Evolutionary conservation across 2,888 invertebrate species (phyloP).

Genomic region (Pristionchus maxplancki): DNA sequence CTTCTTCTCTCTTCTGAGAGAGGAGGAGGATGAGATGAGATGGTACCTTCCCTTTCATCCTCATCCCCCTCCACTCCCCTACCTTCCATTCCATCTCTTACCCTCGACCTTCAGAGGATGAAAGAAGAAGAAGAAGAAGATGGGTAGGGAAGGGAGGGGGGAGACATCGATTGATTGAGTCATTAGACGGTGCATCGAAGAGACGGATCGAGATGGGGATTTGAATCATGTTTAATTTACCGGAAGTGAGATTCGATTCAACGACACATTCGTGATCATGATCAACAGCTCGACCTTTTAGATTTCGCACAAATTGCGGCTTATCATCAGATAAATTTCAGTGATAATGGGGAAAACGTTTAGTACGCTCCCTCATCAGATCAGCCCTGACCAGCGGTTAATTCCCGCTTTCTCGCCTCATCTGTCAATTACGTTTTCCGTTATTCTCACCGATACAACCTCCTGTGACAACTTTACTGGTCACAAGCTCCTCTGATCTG

Average conservation of each 20-base stretch:
- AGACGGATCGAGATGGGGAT: neutral
- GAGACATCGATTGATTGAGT: conserved; percentile 3
- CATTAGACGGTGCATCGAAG: neutral
- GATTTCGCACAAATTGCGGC: too few relatives aligned
- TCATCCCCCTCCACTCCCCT: neutral
- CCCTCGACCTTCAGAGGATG: conserved; percentile 44
- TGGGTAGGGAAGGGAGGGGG: neutral
- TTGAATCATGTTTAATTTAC: neutral
- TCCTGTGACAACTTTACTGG: too few relatives aligned
- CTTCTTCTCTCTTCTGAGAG: conserved; percentile 23
- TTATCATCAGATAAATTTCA: too few relatives aligned
- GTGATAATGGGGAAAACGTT: too few relatives aligned
- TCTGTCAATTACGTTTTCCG: too few relatives aligned
- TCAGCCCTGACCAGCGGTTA: too few relatives aligned
- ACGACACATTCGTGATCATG: neutral
- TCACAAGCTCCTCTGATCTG: too few relatives aligned
- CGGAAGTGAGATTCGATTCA: too few relatives aligned
- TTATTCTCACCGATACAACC: too few relatives aligned
- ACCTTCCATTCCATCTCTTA: conserved; percentile 25
- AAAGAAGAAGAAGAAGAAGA: conserved; percentile 43
- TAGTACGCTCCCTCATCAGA: too few relatives aligned
- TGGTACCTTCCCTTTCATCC: conserved; percentile 19
- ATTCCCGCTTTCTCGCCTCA: too few relatives aligned
- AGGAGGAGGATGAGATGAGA: neutral
- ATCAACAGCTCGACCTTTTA: too few relatives aligned